A percentile compares a stretch with the other conserved stretches of the same genome.
Evolutionary conservation across 2,113 vertebrate species (phyloP).

Genomic region (Jaculus jaculus): DNA sequence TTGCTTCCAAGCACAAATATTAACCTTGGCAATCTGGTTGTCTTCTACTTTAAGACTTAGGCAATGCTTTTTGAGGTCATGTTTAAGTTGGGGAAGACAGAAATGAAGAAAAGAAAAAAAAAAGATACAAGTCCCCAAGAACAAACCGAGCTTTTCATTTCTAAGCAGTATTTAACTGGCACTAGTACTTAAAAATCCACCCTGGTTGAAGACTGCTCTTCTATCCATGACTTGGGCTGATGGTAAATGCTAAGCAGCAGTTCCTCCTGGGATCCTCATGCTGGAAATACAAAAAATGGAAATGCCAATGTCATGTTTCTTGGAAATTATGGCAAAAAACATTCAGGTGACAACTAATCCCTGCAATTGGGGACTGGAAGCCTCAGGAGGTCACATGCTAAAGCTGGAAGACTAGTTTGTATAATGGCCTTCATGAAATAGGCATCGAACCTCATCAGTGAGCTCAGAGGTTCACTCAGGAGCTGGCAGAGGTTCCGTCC

Average conservation of each 20-base stretch:
- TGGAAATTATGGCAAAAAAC: not conserved
- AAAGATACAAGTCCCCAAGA: constrained; percentile 74
- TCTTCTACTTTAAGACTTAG: constrained; percentile 83
- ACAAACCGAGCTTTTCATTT: constrained; percentile 81
- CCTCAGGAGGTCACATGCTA: not conserved
- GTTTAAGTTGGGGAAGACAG: constrained; percentile 82
- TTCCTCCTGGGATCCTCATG: not conserved
- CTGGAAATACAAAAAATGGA: not conserved
- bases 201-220: constrained; percentile 26
- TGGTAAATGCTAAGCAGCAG: not conserved
- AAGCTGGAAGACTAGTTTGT: not conserved
- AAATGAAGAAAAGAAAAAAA: constrained; percentile 72
- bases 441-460: not conserved
- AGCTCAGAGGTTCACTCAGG: not conserved
- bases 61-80: constrained; percentile 77
- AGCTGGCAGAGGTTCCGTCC: not conserved
- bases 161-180: constrained; percentile 36
- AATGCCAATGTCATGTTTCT: not conserved
- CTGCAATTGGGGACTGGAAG: not conserved
- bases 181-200: constrained; percentile 28
- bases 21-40: constrained; percentile 82
- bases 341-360: not conserved
- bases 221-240: not conserved
- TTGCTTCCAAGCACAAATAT: constrained; percentile 88
- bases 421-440: not conserved